These are phyloP conservation scores for Platycheirus rosarum DNA, from an alignment of 2,888 invertebrate species.

Conservation along the genomic window DNA sequence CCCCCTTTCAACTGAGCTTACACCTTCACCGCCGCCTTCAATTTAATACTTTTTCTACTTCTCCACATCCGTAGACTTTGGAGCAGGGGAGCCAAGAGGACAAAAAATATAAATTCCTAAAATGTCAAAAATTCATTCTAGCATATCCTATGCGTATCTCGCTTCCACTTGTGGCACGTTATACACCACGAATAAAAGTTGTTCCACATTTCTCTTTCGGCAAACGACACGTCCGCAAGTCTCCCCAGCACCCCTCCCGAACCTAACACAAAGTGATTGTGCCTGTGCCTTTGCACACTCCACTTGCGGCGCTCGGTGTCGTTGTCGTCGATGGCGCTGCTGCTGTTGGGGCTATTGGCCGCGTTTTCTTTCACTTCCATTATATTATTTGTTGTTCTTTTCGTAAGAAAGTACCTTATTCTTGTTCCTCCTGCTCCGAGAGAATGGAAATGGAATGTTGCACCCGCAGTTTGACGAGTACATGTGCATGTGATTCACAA, in stretches of 20 bases:
- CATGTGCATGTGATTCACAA: slow-evolving; percentile 42
- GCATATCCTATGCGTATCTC: slow-evolving; percentile 57
- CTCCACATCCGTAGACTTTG: slow-evolving; percentile 38
- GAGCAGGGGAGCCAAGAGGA: slow-evolving; percentile 38
- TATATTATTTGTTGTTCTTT: slow-evolving; percentile 32
- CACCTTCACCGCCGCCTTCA: slow-evolving; percentile 39
- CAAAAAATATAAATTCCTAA: slow-evolving; percentile 50
- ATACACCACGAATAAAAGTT: slow-evolving; percentile 39
- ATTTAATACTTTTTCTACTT: slow-evolving; percentile 28
- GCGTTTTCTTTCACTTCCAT: slow-evolving; percentile 66
- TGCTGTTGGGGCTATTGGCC: slow-evolving; percentile 61
- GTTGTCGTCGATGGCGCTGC: not conserved
- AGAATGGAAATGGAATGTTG: slow-evolving; percentile 37
- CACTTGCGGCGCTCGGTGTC: not conserved
- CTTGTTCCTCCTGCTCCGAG: slow-evolving; percentile 31
- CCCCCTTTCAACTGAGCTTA: slow-evolving; percentile 33
- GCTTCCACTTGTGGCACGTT: slow-evolving; percentile 46
- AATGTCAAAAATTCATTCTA: slow-evolving; percentile 69
- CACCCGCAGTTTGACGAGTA: slow-evolving; percentile 20
- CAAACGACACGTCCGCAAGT: slow-evolving; percentile 71
- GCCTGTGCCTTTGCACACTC: slow-evolving; percentile 6
- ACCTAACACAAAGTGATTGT: slow-evolving; percentile 41
- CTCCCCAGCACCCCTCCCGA: slow-evolving; percentile 49
- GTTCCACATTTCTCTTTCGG: slow-evolving; percentile 61
- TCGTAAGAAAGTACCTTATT: slow-evolving; percentile 42